Base-by-base conservation (phyloP, 2,113 vertebrate genomes). In the Raphicerus campestris region DNA sequence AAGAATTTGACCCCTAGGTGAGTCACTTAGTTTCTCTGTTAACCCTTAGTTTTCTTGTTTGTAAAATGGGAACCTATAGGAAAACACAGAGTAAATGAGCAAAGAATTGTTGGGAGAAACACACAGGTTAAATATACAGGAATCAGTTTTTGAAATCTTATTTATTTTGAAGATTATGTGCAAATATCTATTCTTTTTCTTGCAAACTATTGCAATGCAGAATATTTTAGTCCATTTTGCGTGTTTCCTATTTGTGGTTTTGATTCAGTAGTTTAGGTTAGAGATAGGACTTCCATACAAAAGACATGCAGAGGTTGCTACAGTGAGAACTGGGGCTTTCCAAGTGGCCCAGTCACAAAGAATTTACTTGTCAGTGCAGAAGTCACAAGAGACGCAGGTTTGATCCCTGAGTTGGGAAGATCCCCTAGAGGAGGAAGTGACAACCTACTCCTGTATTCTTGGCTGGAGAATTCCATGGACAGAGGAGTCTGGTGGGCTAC, bases 301-400 rank as follows among this genome's bases (percentile, higher is more conserved):
- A 91, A 75, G 35, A 89, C 19, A 78, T 26, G 16, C 7, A 93
- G 53, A 96, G 75, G 56, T 83, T 97, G 81, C 95, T 97, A 47
- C 3, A 96, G 45, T 93, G 92, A 97, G 97, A 98, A 95, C 3
- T 14, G 35, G 70, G 35, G 35, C 20, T 73, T 73, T 39, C 35
- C 70, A 24, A 13, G 35, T 42, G 20, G n/a, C 70, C 42, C 35
- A 42, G n/a, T 35, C 1, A 0, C 19, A 22, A 11, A 35, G n/a
- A 70, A 35, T 35, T 70, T n/a, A 70, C 63, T 22, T 70, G n/a
- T 70, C n/a, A 35, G 35, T 42, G 20, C 35, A 73, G 5, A 35
- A 73, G 35, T 73, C 70, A 73, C 35, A 73, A 39, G 70, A 42
- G 35, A 73, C 0, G 0, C 35, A 73, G 35, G 70, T 73, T 73